Base-by-base conservation (phyloP, 2,888 invertebrate genomes). In the Meandrusa payeni region DNA sequence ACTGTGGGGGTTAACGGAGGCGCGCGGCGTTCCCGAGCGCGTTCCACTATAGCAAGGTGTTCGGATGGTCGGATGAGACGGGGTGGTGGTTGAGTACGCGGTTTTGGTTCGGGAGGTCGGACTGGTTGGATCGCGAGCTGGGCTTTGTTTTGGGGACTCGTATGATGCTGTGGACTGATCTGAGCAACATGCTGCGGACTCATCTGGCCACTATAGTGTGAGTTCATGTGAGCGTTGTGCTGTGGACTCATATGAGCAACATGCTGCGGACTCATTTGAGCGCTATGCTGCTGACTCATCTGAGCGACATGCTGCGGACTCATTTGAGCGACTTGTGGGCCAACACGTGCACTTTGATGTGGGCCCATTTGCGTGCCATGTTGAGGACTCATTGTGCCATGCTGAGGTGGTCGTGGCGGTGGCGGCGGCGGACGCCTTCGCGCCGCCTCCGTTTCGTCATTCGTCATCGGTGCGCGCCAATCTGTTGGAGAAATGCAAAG, bases 401-500 rank as follows among this genome's bases (percentile, higher is more conserved):
- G 27, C n/a, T 33, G 60, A 39, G 40, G n/a, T n/a, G n/a, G 76
- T 66, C 79, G 79, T 62, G 79, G 78, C 54, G 80, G 81, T 59
- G 80, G 76, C 50, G 77, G 55, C 24, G 57, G 74, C 57, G 73
- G 81, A 59, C 81, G 68, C 52, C 66, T 73, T 72, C 80, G 66
- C 59, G 73, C 76, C 71, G 74, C 78, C 71, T 85, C 85, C 70
- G 79, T 59, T 61, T 85, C 86, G 63, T 86, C 86, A n/a, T n/a
- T n/a, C 46, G 76, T 68, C 86, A 86, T 86, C 64, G 86, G 86
- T 62, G 85, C 82, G 76, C 86, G 86, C 86, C 86, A 86, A 85
- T 86, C 86, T 86, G 72, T 47, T 5, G 20, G 56, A 61, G 55
- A 68, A 74, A 12, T n/a, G n/a, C n/a, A n/a, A n/a, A n/a, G n/a